Conservation (phyloP, 1,140 invertebrate species). For the Drosophila baimaii region DNA sequence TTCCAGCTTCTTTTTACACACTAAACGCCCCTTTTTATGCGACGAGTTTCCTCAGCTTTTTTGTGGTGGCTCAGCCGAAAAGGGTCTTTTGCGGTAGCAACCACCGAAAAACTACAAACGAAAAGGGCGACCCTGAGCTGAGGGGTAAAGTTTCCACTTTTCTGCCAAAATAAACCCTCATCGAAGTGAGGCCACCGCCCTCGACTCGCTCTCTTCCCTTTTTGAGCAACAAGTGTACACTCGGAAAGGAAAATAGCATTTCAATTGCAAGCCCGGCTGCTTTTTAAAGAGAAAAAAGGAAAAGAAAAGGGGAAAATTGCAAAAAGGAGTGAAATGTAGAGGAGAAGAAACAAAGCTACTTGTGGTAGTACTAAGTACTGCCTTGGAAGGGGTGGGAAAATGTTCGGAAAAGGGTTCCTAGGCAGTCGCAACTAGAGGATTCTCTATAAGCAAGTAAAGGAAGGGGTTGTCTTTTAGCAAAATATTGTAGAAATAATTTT, state of each 20-base stretch:
- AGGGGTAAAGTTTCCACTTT: constrained; percentile 55
- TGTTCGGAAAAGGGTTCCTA: background rate
- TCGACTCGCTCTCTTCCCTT: background rate
- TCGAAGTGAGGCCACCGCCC: constrained; percentile 14
- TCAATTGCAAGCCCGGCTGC: constrained; percentile 39
- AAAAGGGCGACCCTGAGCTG: constrained; percentile 25
- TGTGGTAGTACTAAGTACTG: constrained; percentile 8
- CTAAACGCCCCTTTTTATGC: constrained; percentile 77
- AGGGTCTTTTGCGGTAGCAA: constrained; percentile 51
- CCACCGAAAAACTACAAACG: constrained; percentile 69
- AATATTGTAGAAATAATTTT: too few relatives aligned
- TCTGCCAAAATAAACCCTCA: constrained; percentile 58
- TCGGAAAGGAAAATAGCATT: constrained; percentile 58
- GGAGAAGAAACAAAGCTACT: constrained; percentile 36
- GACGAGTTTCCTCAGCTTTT: constrained; percentile 67
- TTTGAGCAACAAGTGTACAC: constrained; percentile 68
- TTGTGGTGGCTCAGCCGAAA: constrained; percentile 25
- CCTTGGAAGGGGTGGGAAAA: constrained; percentile 22
- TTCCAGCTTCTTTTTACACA: constrained; percentile 55
- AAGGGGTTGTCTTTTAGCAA: background rate
- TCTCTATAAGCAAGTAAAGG: background rate
- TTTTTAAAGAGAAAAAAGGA: background rate
- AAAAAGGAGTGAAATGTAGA: constrained; percentile 43
- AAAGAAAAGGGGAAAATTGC: constrained; percentile 10
- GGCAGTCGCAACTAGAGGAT: background rate